Conservation (phyloP, 2,797 vertebrate genomes). For the Echiichthys vipera region DNA sequence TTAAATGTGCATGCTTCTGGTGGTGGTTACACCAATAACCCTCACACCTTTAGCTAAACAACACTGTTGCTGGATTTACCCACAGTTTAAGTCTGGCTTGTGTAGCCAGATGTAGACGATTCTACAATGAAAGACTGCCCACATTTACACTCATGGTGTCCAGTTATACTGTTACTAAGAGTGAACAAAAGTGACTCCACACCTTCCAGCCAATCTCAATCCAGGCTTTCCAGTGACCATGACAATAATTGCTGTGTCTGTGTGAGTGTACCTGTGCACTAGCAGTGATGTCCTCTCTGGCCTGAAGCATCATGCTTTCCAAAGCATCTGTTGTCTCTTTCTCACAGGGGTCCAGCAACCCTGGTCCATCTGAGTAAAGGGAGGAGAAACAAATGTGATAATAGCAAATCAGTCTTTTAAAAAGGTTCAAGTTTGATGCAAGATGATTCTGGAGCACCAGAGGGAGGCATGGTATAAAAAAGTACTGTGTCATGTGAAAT, state of each 20-base stretch:
- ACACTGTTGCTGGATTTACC: not conserved
- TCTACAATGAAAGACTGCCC: too few species aligned
- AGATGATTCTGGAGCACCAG: not conserved
- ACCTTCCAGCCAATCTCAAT: not conserved
- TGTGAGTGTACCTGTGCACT: conserved; percentile 85
- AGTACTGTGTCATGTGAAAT: not conserved
- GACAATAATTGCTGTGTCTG: not conserved
- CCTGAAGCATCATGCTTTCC: conserved; percentile 79
- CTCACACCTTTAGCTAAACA: not conserved
- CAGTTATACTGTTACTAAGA: not conserved
- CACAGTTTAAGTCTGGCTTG: not conserved
- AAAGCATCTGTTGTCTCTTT: conserved; percentile 83
- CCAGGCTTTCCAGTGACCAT: not conserved
- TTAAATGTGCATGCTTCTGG: not conserved
- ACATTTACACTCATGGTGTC: not conserved
- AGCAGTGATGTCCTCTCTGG: conserved; percentile 86
- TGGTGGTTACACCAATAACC: not conserved
- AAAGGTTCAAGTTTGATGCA: not conserved
- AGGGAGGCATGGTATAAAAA: not conserved
- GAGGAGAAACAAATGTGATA: not conserved
- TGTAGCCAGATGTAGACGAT: too few species aligned
- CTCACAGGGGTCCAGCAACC: conserved; percentile 89
- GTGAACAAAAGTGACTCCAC: not conserved
- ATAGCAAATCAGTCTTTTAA: not conserved
- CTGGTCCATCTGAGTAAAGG: conserved; percentile 84